A percentile compares a stretch with the other conserved stretches of the same genome.
These are phyloP conservation scores for Hirtodrosophila histrioides DNA, from an alignment of 2,888 invertebrate species.

Conservation along the genomic window DNA sequence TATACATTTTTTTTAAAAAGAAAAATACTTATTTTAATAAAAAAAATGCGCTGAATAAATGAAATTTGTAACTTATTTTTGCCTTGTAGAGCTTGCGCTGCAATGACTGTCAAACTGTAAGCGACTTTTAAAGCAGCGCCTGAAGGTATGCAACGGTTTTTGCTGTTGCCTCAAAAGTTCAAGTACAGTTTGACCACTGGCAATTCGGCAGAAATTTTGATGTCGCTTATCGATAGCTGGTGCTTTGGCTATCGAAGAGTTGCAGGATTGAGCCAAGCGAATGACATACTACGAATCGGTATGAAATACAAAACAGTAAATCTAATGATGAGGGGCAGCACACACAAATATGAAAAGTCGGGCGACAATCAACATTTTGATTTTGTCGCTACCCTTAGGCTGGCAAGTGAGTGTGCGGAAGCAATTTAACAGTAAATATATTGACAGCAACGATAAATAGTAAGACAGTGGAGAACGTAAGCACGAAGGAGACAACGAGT, in stretches of 20 bases:
- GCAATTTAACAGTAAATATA: constrained; percentile 4
- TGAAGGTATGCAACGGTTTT: constrained; percentile 42
- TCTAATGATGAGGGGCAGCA: constrained; percentile 60
- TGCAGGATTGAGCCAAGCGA: not conserved
- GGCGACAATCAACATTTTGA: constrained; percentile 56
- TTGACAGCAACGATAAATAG: not conserved
- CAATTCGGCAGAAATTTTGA: not conserved
- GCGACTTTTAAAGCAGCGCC: constrained; percentile 15
- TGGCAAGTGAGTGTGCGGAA: constrained; percentile 25
- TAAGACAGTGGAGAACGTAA: not conserved
- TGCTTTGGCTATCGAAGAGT: not conserved
- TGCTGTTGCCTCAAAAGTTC: not conserved
- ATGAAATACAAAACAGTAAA: constrained; percentile 39
- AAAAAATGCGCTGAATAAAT: constrained; percentile 43
- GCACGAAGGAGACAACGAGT: not conserved
- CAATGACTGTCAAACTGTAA: not conserved
- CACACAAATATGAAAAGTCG: constrained; percentile 55
- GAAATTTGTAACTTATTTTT: not conserved
- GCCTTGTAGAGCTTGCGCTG: not conserved
- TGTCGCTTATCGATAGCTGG: constrained; percentile 17
- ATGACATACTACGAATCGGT: constrained; percentile 24
- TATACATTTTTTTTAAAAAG: constrained; percentile 1
- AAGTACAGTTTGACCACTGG: not conserved
- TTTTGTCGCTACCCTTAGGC: constrained; percentile 48
- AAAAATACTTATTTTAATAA: constrained; percentile 20